Percentiles rank a stretch among this genome's conserved stretches.
Evolutionary conservation across 2,888 invertebrate genomes (phyloP).

Genomic region (Phyto melanocephala): DNA sequence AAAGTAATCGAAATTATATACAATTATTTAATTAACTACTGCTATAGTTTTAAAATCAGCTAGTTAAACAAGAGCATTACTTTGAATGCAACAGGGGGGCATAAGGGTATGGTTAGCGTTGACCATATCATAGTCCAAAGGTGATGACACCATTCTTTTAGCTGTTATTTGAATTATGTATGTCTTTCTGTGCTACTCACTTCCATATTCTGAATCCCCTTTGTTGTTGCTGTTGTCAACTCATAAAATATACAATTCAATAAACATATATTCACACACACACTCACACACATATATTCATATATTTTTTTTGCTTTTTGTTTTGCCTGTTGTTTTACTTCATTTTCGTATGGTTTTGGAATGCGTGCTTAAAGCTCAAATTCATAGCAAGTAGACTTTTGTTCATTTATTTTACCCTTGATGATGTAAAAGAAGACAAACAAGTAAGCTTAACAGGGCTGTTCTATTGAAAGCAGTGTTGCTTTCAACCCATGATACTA

Average conservation of each 20-base stretch:
- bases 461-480: no score
- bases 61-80: no score
- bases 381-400: background rate
- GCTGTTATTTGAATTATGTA: slow-evolving; percentile 37
- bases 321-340: background rate
- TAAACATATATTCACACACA: slow-evolving; percentile 6
- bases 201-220: background rate
- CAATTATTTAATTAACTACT: no score
- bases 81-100: no score
- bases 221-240: background rate
- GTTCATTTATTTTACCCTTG: background rate
- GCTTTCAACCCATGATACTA: background rate
- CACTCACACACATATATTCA: no score
- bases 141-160: slow-evolving; percentile 49
- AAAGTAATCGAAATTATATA: no score
- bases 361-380: background rate
- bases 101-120: no score
- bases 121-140: slow-evolving; percentile 19
- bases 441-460: background rate
- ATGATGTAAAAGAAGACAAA: background rate
- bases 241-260: background rate
- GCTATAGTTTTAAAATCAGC: no score
- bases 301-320: background rate
- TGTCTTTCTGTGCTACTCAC: background rate
- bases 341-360: background rate